phyloP scores from a whole-genome alignment of 1,140 invertebrate species.

The Leptopilina clavipes region DNA sequence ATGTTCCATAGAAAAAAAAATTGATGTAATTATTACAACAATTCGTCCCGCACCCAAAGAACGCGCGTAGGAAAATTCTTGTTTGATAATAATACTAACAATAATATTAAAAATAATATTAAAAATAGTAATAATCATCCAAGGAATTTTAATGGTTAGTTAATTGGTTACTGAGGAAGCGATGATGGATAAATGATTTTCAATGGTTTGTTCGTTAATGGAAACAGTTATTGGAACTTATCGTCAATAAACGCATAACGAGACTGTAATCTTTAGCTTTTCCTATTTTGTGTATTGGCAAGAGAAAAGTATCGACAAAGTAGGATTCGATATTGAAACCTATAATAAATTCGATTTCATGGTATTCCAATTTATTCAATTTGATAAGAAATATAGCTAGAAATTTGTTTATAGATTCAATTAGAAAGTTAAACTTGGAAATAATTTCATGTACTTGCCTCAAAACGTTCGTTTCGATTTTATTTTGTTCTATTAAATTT shows the following conservation, averaged over 20 bases:
- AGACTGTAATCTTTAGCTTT: neutral
- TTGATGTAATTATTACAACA: constrained; percentile 7
- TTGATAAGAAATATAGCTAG: no score
- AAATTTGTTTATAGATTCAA: no score
- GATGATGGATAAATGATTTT: constrained; percentile 25
- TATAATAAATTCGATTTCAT: no score
- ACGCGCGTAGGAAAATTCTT: constrained; percentile 6
- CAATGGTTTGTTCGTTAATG: neutral
- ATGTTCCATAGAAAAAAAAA: neutral
- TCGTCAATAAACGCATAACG: neutral
- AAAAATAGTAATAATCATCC: constrained; percentile 3
- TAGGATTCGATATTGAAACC: no score
- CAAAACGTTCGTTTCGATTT: no score
- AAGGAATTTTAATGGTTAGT: constrained; percentile 5
- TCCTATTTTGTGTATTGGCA: neutral
- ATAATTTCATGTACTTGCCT: no score
- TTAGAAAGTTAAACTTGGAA: no score
- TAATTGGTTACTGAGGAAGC: constrained; percentile 19
- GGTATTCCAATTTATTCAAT: no score
- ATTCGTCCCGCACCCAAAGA: neutral
- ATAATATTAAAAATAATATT: no score
- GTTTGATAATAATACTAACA: neutral
- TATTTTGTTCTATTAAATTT: no score
- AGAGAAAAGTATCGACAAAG: neutral
- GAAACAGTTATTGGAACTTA: constrained; percentile 26